Base-by-base conservation (phyloP, 2,113 vertebrate species). In the Melanotaenia duboulayi region DNA sequence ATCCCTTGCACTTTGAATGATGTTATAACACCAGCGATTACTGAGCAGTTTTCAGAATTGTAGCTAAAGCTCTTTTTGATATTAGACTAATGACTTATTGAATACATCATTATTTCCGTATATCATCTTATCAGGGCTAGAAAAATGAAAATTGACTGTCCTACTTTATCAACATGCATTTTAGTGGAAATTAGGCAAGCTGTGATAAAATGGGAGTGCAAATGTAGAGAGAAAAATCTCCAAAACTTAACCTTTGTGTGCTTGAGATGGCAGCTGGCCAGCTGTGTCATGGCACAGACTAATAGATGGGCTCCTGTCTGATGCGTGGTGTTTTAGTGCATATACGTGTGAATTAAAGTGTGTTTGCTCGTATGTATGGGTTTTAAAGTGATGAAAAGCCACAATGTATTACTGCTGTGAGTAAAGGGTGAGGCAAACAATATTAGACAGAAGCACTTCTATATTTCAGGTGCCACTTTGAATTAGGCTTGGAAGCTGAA, bases 111-210 rank as follows among this genome's bases (percentile, higher is more conserved):
- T 87, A 76, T 81, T 77, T 52, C 56, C 20, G 54, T 50, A 49
- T 71, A 77, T 87, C 85, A 78, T 80, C 83, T 74, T 75, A 67
- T 73, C 76, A 67, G 73, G 76, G 50, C 55, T 46, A 75, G 25
- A 81, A 61, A 87, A 87, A 87, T 86, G 65, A 81, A 78, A 88
- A 91, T 91, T 52, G 76, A 87, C 74, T 71, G 69, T 10, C 74
- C 78, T 86, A 70, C 73, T 89, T 90, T 75, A 50, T 80, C 74
- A 80, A 62, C 1, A 5, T 28, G 25, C 3, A 13, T 54, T 78
- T 80, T 73, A 69, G 57, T 73, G 54, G 54, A 60, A 74, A 81
- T 57, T 48, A 80, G 40, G 61, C 10, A 1, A 35, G 60, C 71
- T 46, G 48, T 32, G 19, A 66, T 63, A 75, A 63, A 70, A 25